Evolutionary conservation across 2,113 vertebrate genomes (phyloP).

Genomic region (Indri indri): DNA sequence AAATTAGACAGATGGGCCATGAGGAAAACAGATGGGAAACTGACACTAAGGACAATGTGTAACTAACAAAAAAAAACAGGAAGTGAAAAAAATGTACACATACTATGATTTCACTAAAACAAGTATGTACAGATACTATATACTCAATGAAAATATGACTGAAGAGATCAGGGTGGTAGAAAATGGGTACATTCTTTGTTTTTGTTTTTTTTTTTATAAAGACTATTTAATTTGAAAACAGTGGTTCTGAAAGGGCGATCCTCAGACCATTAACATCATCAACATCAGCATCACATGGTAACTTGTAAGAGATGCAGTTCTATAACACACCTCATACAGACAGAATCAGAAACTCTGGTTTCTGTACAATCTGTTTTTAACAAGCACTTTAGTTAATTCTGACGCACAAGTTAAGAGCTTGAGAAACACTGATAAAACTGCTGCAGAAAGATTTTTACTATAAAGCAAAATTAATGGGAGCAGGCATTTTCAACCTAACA

Average conservation of each 20-base stretch:
- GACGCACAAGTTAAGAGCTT: not conserved
- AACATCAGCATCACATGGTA: not conserved
- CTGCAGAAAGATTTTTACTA: not conserved
- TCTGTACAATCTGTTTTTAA: not conserved
- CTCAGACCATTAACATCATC: not conserved
- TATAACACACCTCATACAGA: not conserved
- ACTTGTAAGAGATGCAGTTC: not conserved
- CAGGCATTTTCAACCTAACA: not conserved
- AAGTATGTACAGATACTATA: not conserved
- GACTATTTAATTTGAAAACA: not conserved
- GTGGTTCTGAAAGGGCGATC: not conserved
- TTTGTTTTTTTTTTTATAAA: not conserved
- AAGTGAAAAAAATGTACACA: not conserved
- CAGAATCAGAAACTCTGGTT: not conserved
- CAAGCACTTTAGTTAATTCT: not conserved
- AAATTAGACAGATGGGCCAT: not conserved
- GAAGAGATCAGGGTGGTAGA: not conserved
- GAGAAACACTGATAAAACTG: not conserved
- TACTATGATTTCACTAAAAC: not conserved
- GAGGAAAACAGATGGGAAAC: not conserved
- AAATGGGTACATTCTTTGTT: not conserved
- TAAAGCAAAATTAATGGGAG: conserved; percentile 25
- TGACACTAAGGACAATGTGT: not conserved
- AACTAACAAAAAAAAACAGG: not conserved
- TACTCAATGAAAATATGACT: not conserved